Conservation (phyloP, 2,888 invertebrate genomes). For the Tenthredo amoena region DNA sequence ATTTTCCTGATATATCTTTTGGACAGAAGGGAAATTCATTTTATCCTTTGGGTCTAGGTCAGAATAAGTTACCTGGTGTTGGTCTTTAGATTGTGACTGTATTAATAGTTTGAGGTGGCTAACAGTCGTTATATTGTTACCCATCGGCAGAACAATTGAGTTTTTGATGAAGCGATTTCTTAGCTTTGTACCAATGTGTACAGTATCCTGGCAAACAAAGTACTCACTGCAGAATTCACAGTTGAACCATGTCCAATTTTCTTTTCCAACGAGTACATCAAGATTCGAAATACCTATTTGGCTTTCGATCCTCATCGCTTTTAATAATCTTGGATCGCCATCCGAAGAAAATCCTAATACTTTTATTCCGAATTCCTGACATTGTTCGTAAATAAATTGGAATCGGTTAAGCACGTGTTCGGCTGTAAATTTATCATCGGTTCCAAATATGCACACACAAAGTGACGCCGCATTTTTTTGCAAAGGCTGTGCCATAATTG, state of each 20-base stretch:
- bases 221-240: conserved; percentile 50
- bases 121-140: conserved; percentile 60
- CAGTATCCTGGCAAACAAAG: conserved; percentile 62
- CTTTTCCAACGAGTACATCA: conserved; percentile 48
- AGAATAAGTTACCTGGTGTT: conserved; percentile 58
- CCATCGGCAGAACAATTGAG: conserved; percentile 61
- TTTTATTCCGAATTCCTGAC: conserved; percentile 58
- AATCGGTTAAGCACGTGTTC: conserved; percentile 60
- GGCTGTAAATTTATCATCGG: conserved; percentile 63
- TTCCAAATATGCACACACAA: conserved; percentile 62
- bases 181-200: conserved; percentile 64
- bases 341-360: conserved; percentile 63
- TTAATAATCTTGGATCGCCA: conserved; percentile 63
- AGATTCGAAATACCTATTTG: conserved; percentile 54
- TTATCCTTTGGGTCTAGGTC: conserved; percentile 56
- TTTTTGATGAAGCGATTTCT: conserved; percentile 61
- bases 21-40: conserved; percentile 54
- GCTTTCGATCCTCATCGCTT: conserved; percentile 61
- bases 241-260: conserved; percentile 42
- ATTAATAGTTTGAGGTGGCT: conserved; percentile 61
- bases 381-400: conserved; percentile 57
- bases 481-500: conserved; percentile 61
- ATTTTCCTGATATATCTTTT: conserved; percentile 54
- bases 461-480: conserved; percentile 58
- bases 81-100: conserved; percentile 60